Conservation (phyloP, 1,140 invertebrate species). For the Lutraria rhynchaena region DNA sequence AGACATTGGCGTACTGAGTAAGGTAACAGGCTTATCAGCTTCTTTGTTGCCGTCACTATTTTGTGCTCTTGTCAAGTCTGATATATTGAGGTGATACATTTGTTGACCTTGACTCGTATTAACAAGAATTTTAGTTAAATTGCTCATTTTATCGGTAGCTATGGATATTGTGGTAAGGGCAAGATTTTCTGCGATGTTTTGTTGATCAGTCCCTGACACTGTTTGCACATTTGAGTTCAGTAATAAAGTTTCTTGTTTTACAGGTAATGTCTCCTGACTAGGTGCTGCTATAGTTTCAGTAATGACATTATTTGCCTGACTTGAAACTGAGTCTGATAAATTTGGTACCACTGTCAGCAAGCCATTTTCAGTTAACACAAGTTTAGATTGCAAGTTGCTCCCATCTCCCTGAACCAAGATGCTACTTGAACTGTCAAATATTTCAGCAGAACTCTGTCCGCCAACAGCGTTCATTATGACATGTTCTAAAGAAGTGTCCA, state of each 20-base stretch:
- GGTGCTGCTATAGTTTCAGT: neutral
- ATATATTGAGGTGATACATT: constrained; percentile 50
- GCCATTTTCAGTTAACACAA: constrained; percentile 33
- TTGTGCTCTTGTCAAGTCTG: constrained; percentile 41
- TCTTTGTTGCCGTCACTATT: neutral
- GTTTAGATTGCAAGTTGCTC: neutral
- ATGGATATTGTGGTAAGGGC: constrained; percentile 56
- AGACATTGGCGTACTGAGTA: neutral
- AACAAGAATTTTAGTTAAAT: constrained; percentile 50
- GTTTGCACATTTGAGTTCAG: constrained; percentile 1
- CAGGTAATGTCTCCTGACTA: constrained; percentile 2
- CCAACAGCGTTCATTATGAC: constrained; percentile 25
- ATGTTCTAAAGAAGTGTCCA: constrained; percentile 26
- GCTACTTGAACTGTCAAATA: neutral
- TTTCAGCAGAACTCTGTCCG: neutral
- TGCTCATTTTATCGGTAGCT: constrained; percentile 42
- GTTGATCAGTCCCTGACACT: neutral
- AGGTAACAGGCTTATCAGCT: neutral
- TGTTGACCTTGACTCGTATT: constrained; percentile 53
- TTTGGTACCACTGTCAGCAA: constrained; percentile 40
- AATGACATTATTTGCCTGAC: neutral
- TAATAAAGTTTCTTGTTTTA: neutral
- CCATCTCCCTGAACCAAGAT: neutral
- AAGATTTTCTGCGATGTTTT: constrained; percentile 21
- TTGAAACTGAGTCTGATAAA: neutral